A percentile compares a stretch with the other conserved stretches of the same genome.
These are phyloP conservation scores for Siniperca knerii DNA, from an alignment of 2,113 vertebrate genomes.

Conservation along the genomic window DNA sequence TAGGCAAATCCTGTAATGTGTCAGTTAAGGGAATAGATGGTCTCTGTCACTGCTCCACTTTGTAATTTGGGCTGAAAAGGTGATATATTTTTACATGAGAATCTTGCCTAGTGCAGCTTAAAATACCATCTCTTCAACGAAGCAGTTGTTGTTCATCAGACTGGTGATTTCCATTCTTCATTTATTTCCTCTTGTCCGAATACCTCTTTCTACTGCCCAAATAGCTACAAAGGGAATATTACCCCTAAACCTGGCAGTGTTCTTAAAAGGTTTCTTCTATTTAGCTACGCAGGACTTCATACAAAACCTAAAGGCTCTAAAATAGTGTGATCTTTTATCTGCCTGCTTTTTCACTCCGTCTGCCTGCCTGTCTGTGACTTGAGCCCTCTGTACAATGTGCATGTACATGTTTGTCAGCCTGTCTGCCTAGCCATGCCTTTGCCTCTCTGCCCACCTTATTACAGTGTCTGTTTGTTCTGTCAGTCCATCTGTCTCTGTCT, in stretches of 20 bases:
- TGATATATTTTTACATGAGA: not conserved
- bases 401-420: constrained; percentile 19
- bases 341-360: not conserved
- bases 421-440: not conserved
- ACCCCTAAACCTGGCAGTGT: not conserved
- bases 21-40: not conserved
- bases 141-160: constrained; percentile 12
- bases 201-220: not conserved
- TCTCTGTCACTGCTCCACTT: not conserved
- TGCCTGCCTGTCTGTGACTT: not conserved
- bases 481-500: constrained; percentile 45
- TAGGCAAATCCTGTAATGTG: not conserved
- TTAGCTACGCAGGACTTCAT: not conserved
- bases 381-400: not conserved
- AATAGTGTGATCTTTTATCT: constrained; percentile 17
- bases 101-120: not conserved
- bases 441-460: constrained; percentile 11
- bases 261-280: not conserved
- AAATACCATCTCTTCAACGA: not conserved
- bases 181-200: constrained; percentile 5
- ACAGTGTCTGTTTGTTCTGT: constrained; percentile 35
- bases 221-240: not conserved
- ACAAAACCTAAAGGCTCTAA: not conserved
- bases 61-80: not conserved
- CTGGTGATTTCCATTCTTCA: constrained; percentile 7